A percentile compares a stretch with the other conserved stretches of the same genome.
phyloP scores from a whole-genome alignment of 2,113 vertebrate species.

The Neodontobutis hainanensis region DNA sequence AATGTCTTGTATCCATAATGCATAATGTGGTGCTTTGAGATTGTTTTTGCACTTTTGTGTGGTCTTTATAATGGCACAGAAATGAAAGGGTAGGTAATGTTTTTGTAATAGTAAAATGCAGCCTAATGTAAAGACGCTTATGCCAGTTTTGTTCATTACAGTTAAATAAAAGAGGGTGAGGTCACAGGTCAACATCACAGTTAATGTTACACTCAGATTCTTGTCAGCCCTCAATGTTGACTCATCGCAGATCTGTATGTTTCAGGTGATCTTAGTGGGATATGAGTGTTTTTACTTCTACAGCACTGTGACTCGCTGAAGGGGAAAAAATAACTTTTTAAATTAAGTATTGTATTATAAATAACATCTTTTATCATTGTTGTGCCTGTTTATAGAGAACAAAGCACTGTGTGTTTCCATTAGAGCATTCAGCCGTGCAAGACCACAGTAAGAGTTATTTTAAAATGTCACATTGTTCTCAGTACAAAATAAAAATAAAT shows the following conservation, averaged over 20 bases:
- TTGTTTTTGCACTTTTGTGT: too few species aligned
- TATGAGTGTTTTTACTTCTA: constrained; percentile 2
- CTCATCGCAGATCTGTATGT: neutral
- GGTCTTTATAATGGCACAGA: too few species aligned
- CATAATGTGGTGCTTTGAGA: too few species aligned
- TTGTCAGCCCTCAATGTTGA: neutral
- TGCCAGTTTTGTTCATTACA: too few species aligned
- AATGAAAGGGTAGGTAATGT: too few species aligned
- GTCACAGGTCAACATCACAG: too few species aligned
- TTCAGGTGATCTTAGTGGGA: neutral
- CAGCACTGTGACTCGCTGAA: constrained; percentile 1
- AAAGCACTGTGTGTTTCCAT: constrained; percentile 38
- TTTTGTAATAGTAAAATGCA: too few species aligned
- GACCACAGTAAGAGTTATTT: constrained; percentile 36
- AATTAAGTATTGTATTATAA: constrained; percentile 11
- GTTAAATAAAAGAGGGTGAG: too few species aligned
- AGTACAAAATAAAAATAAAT: constrained; percentile 9
- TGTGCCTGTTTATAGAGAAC: constrained; percentile 24
- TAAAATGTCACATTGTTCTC: constrained; percentile 47
- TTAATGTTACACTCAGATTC: neutral
- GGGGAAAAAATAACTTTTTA: neutral
- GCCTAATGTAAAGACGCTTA: too few species aligned
- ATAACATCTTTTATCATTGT: constrained; percentile 16
- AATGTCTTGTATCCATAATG: too few species aligned
- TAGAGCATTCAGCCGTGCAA: constrained; percentile 44